These are phyloP conservation scores for Leptinotarsa rubiginosa DNA, from an alignment of 2,888 invertebrate genomes.

Conservation along the genomic window DNA sequence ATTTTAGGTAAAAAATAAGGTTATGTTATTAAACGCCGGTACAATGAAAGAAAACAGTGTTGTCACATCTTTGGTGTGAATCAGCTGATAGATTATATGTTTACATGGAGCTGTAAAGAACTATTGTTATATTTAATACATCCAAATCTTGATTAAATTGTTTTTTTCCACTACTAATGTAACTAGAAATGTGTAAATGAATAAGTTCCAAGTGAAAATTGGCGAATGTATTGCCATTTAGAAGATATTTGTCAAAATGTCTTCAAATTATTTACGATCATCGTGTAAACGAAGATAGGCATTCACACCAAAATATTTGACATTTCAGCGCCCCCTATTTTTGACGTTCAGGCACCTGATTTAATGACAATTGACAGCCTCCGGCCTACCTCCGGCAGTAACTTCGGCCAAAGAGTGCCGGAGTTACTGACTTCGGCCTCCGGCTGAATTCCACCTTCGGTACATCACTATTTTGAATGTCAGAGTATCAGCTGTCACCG, in stretches of 20 bases:
- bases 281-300: neutral
- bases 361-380: neutral
- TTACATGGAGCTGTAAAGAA: neutral
- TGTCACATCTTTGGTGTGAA: slow-evolving; percentile 1
- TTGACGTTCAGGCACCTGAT: neutral
- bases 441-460: too few relatives aligned
- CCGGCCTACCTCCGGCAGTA: too few relatives aligned
- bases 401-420: too few relatives aligned
- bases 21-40: neutral
- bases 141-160: slow-evolving; percentile 1
- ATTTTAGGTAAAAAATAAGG: neutral
- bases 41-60: slow-evolving; percentile 1
- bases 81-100: neutral
- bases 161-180: neutral
- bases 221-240: neutral
- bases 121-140: neutral
- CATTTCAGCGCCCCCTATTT: neutral
- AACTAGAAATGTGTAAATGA: neutral
- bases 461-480: too few relatives aligned
- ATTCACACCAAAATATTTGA: neutral
- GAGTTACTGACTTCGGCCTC: too few relatives aligned
- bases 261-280: neutral
- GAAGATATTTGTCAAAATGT: slow-evolving; percentile 1
- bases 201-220: neutral
- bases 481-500: too few relatives aligned